Evolutionary conservation across 92 coral and sea anemone species (phyloP).

Genomic region (Paragorgia papillata): DNA sequence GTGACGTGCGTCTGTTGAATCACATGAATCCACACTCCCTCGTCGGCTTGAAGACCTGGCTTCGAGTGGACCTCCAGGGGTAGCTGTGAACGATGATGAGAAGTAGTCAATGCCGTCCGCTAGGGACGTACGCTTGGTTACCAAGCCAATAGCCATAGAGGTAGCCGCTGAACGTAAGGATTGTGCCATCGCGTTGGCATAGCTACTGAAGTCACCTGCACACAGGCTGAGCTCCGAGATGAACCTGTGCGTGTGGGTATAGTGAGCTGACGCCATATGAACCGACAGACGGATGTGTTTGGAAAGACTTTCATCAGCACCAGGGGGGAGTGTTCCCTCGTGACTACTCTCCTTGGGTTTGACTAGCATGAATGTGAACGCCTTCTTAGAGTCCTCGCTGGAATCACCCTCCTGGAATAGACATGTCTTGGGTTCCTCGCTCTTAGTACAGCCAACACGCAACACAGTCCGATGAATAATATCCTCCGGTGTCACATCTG

Average conservation of each 20-base stretch:
- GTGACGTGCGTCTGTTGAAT: conserved; percentile 57
- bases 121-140: conserved; percentile 89
- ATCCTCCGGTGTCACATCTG: conserved; percentile 97
- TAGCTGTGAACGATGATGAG: conserved; percentile 80
- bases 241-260: conserved; percentile 87
- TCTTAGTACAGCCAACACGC: conserved; percentile 71
- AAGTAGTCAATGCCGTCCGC: conserved; percentile 89
- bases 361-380: conserved; percentile 78
- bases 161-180: conserved; percentile 92
- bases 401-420: conserved; percentile 59
- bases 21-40: conserved; percentile 64
- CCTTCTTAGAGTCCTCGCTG: conserved; percentile 67
- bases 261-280: conserved; percentile 91
- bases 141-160: conserved; percentile 94
- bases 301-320: conserved; percentile 63
- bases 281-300: conserved; percentile 79
- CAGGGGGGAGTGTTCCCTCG: not conserved
- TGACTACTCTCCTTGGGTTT: conserved; percentile 58
- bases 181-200: conserved; percentile 89
- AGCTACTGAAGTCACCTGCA: conserved; percentile 87
- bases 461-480: conserved; percentile 74
- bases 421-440: conserved; percentile 33
- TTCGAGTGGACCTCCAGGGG: conserved; percentile 47
- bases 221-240: conserved; percentile 85
- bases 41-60: conserved; percentile 70